Evolutionary conservation across 2,113 vertebrate genomes (phyloP).

Genomic region (Hymenochirus boettgeri): DNA sequence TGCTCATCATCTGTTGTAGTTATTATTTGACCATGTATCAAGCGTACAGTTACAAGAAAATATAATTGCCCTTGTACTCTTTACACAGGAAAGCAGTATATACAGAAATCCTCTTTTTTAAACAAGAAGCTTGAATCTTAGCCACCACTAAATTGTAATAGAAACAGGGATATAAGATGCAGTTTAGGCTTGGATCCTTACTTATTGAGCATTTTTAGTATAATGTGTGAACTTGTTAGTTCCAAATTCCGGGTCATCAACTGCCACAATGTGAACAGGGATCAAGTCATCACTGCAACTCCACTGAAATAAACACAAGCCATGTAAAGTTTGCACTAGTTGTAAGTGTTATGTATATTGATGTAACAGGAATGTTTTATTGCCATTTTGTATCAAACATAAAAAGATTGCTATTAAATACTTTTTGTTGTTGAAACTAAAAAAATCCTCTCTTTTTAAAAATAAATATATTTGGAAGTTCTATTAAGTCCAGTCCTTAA

Average conservation of each 20-base stretch:
- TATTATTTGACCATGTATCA: too few relatives aligned
- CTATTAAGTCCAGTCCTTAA: too few relatives aligned
- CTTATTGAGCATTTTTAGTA: not conserved
- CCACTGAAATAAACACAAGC: conserved; percentile 29
- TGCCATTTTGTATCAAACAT: conserved; percentile 42
- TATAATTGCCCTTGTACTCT: too few relatives aligned
- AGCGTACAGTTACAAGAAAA: too few relatives aligned
- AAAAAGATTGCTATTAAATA: conserved; percentile 29
- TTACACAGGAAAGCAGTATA: too few relatives aligned
- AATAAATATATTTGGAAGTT: too few relatives aligned
- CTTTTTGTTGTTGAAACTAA: conserved; percentile 40
- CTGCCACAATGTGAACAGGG: not conserved
- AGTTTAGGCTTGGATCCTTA: not conserved
- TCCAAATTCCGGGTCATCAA: not conserved
- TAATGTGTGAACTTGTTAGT: not conserved
- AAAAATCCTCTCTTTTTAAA: not conserved
- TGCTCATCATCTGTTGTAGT: too few relatives aligned
- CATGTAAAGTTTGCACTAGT: conserved; percentile 41
- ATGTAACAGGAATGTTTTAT: conserved; percentile 24
- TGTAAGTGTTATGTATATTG: conserved; percentile 35
- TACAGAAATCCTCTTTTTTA: not conserved
- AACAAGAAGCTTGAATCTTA: not conserved
- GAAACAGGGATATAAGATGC: not conserved
- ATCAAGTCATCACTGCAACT: not conserved
- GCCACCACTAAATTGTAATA: not conserved